Percentiles rank a stretch among this genome's conserved stretches.
These are phyloP conservation scores for Zootermopsis nevadensis DNA, from an alignment of 2,888 invertebrate species.

Conservation along the genomic window DNA sequence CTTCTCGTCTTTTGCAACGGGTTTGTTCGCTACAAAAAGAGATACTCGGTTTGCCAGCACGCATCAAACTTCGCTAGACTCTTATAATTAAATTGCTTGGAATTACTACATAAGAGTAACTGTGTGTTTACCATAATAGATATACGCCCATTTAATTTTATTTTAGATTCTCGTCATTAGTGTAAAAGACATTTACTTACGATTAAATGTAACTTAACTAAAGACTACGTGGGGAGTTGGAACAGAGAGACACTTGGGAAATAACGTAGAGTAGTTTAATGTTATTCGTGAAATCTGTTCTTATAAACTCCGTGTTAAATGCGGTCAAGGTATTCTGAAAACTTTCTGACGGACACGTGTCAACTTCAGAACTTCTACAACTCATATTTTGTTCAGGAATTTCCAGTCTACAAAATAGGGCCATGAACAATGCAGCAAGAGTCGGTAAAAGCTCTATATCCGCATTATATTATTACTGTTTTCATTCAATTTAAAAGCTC, in stretches of 20 bases:
- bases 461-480: too few relatives aligned
- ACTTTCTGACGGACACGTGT: too few relatives aligned
- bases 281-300: not conserved
- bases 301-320: not conserved
- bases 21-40: too few relatives aligned
- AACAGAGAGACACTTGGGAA: not conserved
- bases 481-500: too few relatives aligned
- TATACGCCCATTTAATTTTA: not conserved
- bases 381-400: too few relatives aligned
- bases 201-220: conserved; percentile 18
- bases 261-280: not conserved
- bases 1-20: too few relatives aligned
- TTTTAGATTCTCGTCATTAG: not conserved
- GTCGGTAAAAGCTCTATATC: too few relatives aligned
- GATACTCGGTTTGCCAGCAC: too few relatives aligned
- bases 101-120: not conserved
- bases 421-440: too few relatives aligned
- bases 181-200: not conserved
- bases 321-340: not conserved
- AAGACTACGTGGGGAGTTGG: not conserved
- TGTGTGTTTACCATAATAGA: not conserved
- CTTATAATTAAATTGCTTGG: not conserved
- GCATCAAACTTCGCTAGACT: not conserved
- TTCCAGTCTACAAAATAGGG: too few relatives aligned
- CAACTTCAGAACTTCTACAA: too few relatives aligned